Conservation (phyloP, 2,888 invertebrate species). For the Drosophila multiciliata region DNA sequence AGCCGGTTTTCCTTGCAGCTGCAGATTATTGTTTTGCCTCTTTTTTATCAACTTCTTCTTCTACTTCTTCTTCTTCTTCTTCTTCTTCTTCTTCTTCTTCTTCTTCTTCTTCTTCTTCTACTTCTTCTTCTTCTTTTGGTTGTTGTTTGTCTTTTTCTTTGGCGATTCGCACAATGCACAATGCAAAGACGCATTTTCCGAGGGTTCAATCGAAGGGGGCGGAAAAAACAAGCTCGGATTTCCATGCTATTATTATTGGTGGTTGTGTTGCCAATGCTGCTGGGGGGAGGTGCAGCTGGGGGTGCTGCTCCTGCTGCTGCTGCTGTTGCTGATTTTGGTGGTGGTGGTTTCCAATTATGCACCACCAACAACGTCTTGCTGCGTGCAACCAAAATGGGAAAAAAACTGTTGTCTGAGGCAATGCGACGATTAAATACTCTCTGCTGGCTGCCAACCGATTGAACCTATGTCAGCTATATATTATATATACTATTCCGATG, state of each 20-base stretch:
- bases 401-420: background rate
- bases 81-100: background rate
- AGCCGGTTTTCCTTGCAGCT: background rate
- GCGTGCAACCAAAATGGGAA: background rate
- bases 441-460: background rate
- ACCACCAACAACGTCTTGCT: conserved; percentile 1
- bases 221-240: background rate
- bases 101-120: background rate
- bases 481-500: background rate
- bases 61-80: no score
- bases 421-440: background rate
- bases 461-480: background rate
- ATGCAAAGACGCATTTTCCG: conserved; percentile 1
- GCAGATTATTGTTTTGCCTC: background rate
- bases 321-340: background rate
- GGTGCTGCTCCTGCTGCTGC: background rate
- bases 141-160: background rate
- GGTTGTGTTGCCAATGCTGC: background rate
- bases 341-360: background rate
- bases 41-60: background rate
- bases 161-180: background rate
- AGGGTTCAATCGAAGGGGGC: background rate
- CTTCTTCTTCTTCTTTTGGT: background rate
- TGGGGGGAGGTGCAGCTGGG: background rate
- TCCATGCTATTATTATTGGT: background rate